These are phyloP conservation scores for Ceratina calcarata DNA, from an alignment of 1,140 invertebrate genomes.

Conservation along the genomic window DNA sequence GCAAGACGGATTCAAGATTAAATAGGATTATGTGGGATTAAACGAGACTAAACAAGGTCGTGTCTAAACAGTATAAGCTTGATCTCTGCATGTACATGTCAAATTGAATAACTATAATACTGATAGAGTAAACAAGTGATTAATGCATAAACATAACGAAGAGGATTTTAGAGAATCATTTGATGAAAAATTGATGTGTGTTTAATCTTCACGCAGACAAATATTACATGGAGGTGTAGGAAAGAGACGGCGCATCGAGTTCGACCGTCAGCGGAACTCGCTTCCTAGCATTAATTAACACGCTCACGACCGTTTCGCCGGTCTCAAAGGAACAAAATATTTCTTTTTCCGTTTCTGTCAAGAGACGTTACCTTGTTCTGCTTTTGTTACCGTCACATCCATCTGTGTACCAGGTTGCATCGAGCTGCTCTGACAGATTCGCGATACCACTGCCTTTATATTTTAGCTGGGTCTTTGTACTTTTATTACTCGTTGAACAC, in stretches of 20 bases:
- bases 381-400: constrained; percentile 37
- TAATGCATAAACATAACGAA: too few relatives aligned
- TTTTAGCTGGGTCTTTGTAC: not conserved
- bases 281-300: constrained; percentile 56
- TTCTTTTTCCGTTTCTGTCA: constrained; percentile 40
- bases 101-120: not conserved
- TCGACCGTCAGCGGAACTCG: constrained; percentile 15
- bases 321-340: constrained; percentile 55
- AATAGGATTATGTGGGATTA: constrained; percentile 10
- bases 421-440: not conserved
- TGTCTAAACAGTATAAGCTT: constrained; percentile 2
- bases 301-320: constrained; percentile 14
- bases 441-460: not conserved
- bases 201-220: too few relatives aligned
- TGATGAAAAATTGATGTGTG: too few relatives aligned
- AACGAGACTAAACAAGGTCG: constrained; percentile 11
- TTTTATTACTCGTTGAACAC: not conserved
- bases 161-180: too few relatives aligned
- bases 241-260: not conserved
- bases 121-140: too few relatives aligned
- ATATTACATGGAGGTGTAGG: too few relatives aligned
- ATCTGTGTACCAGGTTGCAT: not conserved
- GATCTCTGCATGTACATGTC: not conserved
- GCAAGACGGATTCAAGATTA: constrained; percentile 15
- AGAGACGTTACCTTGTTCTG: constrained; percentile 20